These are phyloP conservation scores for Rhopalosiphum maidis DNA, from an alignment of 1,140 invertebrate genomes.

Conservation along the genomic window DNA sequence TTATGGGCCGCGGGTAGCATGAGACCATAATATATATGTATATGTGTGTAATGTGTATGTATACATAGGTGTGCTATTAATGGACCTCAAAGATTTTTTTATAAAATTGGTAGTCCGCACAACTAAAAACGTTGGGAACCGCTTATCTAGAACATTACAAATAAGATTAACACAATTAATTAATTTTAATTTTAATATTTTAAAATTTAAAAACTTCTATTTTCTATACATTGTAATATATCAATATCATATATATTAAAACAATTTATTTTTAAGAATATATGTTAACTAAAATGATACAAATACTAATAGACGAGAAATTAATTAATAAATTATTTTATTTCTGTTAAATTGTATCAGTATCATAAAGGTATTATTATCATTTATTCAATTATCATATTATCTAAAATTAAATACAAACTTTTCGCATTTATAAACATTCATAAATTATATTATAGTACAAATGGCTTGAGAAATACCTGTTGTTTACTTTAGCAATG, in stretches of 20 bases:
- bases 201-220: no score
- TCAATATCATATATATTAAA: not conserved
- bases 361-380: not conserved
- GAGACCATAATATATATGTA: no score
- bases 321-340: not conserved
- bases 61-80: no score
- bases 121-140: no score
- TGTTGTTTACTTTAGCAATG: not conserved
- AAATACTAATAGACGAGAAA: not conserved
- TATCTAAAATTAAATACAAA: not conserved
- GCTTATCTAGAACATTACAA: no score
- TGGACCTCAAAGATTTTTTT: no score
- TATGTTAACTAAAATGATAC: not conserved
- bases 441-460: not conserved
- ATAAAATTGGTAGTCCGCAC: no score
- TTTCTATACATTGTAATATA: no score
- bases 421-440: not conserved
- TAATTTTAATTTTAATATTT: no score
- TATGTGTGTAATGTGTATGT: no score
- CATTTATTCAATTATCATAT: not conserved
- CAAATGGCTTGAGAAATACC: not conserved
- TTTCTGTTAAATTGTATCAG: not conserved
- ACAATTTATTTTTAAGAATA: not conserved
- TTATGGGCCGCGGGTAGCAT: no score
- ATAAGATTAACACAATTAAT: no score